These are phyloP conservation scores for Diadophis punctatus DNA, from an alignment of 2,113 vertebrate genomes.

Conservation along the genomic window DNA sequence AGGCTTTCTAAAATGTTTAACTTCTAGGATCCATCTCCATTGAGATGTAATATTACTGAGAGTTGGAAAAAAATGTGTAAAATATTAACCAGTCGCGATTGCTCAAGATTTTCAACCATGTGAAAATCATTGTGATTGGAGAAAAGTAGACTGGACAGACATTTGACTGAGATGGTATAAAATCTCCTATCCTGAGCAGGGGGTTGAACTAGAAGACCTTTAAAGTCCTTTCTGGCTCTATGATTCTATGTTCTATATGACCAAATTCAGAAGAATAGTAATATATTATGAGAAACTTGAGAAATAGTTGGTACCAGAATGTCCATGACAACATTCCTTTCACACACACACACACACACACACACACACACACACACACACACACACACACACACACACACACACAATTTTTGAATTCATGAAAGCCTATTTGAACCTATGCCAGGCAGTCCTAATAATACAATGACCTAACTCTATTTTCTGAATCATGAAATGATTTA, in stretches of 20 bases:
- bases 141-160: no score
- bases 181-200: neutral
- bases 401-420: neutral
- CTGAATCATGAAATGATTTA: neutral
- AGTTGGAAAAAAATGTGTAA: neutral
- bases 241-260: neutral
- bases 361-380: neutral
- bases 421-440: neutral
- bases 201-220: neutral
- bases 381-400: neutral
- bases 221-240: neutral
- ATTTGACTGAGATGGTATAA: neutral
- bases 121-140: neutral
- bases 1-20: neutral
- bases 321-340: neutral
- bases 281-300: neutral
- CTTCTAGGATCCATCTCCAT: neutral
- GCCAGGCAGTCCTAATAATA: neutral
- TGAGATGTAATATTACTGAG: neutral
- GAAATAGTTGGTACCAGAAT: neutral
- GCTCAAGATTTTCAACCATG: neutral
- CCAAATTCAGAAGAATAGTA: neutral
- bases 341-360: neutral
- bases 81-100: neutral
- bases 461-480: neutral